Conservation (phyloP, 2,113 vertebrate genomes). For the Hemibagrus wyckioides region DNA sequence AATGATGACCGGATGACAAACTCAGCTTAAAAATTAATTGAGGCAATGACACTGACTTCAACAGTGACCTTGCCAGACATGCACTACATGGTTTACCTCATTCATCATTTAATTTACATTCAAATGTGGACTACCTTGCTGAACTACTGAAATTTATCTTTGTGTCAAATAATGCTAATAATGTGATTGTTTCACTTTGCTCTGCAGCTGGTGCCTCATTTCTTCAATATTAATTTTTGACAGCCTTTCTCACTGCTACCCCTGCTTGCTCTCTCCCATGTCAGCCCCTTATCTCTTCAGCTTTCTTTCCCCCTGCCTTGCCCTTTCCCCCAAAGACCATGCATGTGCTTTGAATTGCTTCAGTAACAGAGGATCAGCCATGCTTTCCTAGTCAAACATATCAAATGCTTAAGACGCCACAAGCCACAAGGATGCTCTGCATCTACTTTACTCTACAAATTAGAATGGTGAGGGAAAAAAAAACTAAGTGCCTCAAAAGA, state of each 20-base stretch:
- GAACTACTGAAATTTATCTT: background rate
- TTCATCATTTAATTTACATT: background rate
- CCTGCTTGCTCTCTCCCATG: conserved; percentile 59
- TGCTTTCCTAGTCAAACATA: conserved; percentile 73
- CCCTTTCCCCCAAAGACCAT: conserved; percentile 60
- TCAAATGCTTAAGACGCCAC: conserved; percentile 66
- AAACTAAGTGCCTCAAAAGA: conserved; percentile 48
- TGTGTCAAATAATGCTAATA: conserved; percentile 22
- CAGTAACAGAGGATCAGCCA: conserved; percentile 70
- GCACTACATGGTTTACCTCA: background rate
- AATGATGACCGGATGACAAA: background rate
- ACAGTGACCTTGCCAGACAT: background rate
- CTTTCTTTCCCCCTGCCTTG: conserved; percentile 60
- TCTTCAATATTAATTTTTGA: conserved; percentile 56
- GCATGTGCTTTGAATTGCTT: conserved; percentile 66
- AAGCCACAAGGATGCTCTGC: conserved; percentile 63
- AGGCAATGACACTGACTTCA: background rate
- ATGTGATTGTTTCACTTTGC: conserved; percentile 13
- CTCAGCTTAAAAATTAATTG: background rate
- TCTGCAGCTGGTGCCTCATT: conserved; percentile 41
- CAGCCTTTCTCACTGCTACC: conserved; percentile 49
- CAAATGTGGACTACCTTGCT: background rate
- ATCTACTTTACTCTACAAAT: conserved; percentile 61
- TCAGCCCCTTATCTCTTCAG: conserved; percentile 62
- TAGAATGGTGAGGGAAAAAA: conserved; percentile 31